A percentile compares a stretch with the other conserved stretches of the same genome.
These are phyloP conservation scores for Brachionus sp. DNA, from an alignment of 1,140 invertebrate species.

Conservation along the genomic window DNA sequence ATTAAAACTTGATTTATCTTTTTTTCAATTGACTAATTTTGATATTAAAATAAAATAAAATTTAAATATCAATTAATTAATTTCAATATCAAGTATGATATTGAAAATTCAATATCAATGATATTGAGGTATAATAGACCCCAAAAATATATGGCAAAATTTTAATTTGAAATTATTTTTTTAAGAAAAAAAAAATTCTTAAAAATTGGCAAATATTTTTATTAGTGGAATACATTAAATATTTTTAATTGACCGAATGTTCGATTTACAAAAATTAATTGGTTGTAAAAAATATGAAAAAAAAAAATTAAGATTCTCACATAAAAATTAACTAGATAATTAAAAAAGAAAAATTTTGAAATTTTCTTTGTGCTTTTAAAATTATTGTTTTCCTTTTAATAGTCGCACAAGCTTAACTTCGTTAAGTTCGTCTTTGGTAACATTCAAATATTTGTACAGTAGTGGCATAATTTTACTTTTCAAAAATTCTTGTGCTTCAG, in stretches of 20 bases:
- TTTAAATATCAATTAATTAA: too few species aligned
- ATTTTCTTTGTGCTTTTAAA: background rate
- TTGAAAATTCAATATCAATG: too few species aligned
- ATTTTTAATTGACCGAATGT: conserved; percentile 9
- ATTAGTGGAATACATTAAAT: background rate
- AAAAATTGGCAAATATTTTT: background rate
- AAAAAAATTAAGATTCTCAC: background rate
- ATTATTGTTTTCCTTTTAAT: conserved; percentile 23
- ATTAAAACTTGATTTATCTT: too few species aligned
- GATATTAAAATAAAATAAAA: too few species aligned
- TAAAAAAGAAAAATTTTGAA: background rate
- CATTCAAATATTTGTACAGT: conserved; percentile 33
- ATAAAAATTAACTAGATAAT: conserved; percentile 2
- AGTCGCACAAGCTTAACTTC: conserved; percentile 25
- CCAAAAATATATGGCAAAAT: too few species aligned
- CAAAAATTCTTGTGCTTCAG: conserved; percentile 36
- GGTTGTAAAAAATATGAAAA: background rate
- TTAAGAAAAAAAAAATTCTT: background rate
- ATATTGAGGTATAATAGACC: too few species aligned
- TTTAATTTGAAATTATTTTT: too few species aligned
- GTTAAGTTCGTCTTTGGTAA: conserved; percentile 12
- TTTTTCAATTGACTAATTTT: too few species aligned
- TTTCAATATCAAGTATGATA: too few species aligned
- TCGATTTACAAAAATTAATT: background rate
- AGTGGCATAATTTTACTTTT: conserved; percentile 21